Percentiles rank a stretch among this genome's conserved stretches.
Conservation (phyloP, 2,113 vertebrate species). For the Anguilla japonica region DNA sequence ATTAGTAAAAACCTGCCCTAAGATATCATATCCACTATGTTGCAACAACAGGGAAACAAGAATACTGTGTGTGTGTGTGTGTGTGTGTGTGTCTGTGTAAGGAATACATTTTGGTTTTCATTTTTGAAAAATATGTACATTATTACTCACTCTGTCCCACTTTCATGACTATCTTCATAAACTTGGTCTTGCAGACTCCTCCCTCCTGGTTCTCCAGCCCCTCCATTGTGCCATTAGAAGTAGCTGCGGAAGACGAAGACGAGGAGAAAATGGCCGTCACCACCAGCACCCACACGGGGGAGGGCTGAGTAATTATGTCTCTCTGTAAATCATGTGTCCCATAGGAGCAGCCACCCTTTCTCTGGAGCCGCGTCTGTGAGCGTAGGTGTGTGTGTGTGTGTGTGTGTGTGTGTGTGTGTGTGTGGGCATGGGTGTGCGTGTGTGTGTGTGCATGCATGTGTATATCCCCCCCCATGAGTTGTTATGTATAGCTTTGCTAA, state of each 20-base stretch:
- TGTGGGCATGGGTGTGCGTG: too few species aligned
- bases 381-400: too few species aligned
- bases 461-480: too few species aligned
- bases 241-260: conserved; percentile 67
- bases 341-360: neutral
- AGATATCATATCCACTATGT: neutral
- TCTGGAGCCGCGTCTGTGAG: neutral
- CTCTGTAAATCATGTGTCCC: neutral
- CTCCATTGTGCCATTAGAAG: conserved; percentile 85
- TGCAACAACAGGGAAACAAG: neutral
- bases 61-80: too few species aligned
- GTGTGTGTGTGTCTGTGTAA: too few species aligned
- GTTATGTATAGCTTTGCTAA: too few species aligned
- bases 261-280: neutral
- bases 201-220: conserved; percentile 85
- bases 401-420: too few species aligned
- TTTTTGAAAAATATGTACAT: neutral
- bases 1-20: neutral
- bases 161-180: conserved; percentile 80
- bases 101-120: too few species aligned
- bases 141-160: conserved; percentile 93
- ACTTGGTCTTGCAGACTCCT: conserved; percentile 77
- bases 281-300: neutral
- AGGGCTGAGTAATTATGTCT: neutral
- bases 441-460: too few species aligned